These are phyloP conservation scores for Sphyrna mokarran DNA, from an alignment of 2,113 vertebrate species.

Conservation along the genomic window DNA sequence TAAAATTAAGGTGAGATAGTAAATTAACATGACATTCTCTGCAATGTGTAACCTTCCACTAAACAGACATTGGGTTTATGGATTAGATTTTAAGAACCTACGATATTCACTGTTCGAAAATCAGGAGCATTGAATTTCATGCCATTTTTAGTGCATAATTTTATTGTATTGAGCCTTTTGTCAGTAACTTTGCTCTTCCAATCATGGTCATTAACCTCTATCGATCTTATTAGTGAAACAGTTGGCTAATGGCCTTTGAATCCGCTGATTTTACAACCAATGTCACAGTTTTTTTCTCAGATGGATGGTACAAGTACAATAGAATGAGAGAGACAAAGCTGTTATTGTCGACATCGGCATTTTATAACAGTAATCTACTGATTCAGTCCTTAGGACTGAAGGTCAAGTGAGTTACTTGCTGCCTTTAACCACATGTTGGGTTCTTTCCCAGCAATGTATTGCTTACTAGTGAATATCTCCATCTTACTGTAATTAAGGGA, in stretches of 20 bases:
- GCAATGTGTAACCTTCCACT: slow-evolving; percentile 12
- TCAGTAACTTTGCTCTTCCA: background rate
- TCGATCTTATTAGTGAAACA: background rate
- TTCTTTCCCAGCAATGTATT: background rate
- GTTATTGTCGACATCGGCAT: background rate
- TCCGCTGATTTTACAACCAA: slow-evolving; percentile 19
- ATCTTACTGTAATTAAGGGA: background rate
- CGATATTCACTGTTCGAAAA: slow-evolving; percentile 3
- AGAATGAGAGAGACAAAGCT: background rate
- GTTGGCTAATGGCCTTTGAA: slow-evolving; percentile 13
- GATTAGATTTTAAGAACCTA: background rate
- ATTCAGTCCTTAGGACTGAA: background rate
- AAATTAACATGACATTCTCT: slow-evolving; percentile 28
- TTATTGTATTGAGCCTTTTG: slow-evolving; percentile 27
- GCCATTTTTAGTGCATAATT: background rate
- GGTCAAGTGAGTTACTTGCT: background rate
- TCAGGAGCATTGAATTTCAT: slow-evolving; percentile 16
- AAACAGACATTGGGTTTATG: slow-evolving; percentile 13
- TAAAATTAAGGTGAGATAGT: slow-evolving; percentile 34
- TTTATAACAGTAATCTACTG: background rate
- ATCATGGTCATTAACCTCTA: slow-evolving; percentile 24
- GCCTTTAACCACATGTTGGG: background rate
- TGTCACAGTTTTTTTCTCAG: background rate
- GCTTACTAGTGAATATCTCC: background rate
- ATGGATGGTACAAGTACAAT: background rate